phyloP scores from a whole-genome alignment of 2,888 invertebrate species.

The Macaria notata region DNA sequence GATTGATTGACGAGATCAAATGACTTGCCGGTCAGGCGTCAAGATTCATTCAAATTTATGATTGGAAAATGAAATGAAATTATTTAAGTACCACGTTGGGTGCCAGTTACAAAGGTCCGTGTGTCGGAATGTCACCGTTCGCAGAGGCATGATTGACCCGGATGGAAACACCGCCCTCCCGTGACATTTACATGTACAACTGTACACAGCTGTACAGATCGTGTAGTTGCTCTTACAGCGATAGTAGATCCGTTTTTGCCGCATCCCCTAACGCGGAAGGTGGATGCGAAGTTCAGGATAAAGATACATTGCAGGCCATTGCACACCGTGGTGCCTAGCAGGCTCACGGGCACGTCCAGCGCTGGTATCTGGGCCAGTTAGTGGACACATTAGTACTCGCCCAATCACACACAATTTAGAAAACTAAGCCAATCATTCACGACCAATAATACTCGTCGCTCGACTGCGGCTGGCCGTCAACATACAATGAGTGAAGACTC shows the following conservation, averaged over 20 bases:
- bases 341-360: slow-evolving; percentile 62
- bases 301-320: slow-evolving; percentile 84
- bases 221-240: slow-evolving; percentile 87
- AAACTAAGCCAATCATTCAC: slow-evolving; percentile 6
- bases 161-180: slow-evolving; percentile 30
- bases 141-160: slow-evolving; percentile 24
- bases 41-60: too few species aligned
- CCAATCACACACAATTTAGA: slow-evolving; percentile 9
- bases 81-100: too few species aligned
- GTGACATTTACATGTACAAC: slow-evolving; percentile 22
- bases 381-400: slow-evolving; percentile 20
- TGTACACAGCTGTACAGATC: slow-evolving; percentile 29
- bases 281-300: slow-evolving; percentile 86
- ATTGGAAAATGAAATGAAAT: too few species aligned
- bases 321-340: slow-evolving; percentile 74
- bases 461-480: slow-evolving; percentile 32
- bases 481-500: slow-evolving; percentile 74
- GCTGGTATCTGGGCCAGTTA: slow-evolving; percentile 63
- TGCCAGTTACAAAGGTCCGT: too few species aligned
- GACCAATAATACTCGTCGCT: slow-evolving; percentile 4
- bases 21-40: too few species aligned
- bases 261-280: slow-evolving; percentile 91
- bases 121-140: too few species aligned
- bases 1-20: too few species aligned
- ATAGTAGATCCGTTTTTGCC: slow-evolving; percentile 98